phyloP scores from a whole-genome alignment of 2,113 vertebrate species.

The Hydrochoerus hydrochaeris region DNA sequence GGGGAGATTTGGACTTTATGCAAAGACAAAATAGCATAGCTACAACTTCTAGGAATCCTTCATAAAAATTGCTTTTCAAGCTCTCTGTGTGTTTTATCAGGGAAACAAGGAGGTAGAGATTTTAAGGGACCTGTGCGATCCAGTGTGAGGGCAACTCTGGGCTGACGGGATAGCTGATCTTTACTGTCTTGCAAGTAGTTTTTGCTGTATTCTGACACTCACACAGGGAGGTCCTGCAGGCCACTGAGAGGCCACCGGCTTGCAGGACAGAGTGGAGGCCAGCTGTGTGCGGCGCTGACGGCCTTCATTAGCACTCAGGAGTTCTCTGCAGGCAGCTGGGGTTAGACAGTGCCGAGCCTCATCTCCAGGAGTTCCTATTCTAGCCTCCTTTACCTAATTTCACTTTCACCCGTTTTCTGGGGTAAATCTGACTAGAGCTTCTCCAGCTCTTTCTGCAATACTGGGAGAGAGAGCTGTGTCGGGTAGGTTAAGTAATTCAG shows the following conservation, averaged over 20 bases:
- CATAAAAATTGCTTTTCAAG: not conserved
- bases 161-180: not conserved
- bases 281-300: not conserved
- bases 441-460: conserved; percentile 63
- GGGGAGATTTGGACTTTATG: not conserved
- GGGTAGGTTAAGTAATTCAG: conserved; percentile 64
- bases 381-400: conserved; percentile 59
- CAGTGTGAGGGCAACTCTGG: not conserved
- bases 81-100: not conserved
- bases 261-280: not conserved
- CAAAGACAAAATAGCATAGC: not conserved
- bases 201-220: not conserved
- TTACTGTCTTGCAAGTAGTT: not conserved
- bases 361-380: conserved; percentile 71
- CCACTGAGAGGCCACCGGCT: not conserved
- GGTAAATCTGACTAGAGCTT: conserved; percentile 69
- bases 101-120: not conserved
- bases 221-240: not conserved
- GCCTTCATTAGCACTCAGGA: conserved; percentile 32
- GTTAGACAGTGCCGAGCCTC: conserved; percentile 5
- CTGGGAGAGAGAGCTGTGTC: conserved; percentile 34
- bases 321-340: conserved; percentile 28
- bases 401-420: conserved; percentile 62
- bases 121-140: not conserved
- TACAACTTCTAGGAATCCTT: not conserved